Evolutionary conservation across 2,797 vertebrate species (phyloP), one percentile per base, ranked within the genome.

Genomic region (Anomalospiza imberbis): DNA sequence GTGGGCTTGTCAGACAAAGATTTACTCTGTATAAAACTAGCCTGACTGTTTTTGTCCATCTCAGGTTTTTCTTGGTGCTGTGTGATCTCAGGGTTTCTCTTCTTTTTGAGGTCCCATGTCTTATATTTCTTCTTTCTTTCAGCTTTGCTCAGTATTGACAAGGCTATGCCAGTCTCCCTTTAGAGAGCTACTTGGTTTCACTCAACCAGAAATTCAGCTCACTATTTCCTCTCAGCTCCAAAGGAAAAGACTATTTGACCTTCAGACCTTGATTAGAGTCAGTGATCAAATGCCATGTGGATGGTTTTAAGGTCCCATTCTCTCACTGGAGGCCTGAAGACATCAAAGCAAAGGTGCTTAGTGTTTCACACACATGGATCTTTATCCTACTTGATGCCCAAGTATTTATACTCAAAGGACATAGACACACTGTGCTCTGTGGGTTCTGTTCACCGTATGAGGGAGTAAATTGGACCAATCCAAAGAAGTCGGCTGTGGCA

Each of bases 371-470:
- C 10, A 17, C 28, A 42, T 1, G 1, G 3, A 5, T 71, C 15
- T 57, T 91, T 85, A 10, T n/a, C 72, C 18, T 81, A 2, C 42
- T 38, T 66, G 31, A 32, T 19, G 9, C 24, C n/a, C 57, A 32
- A 42, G 24, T 70, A 19, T 38, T 83, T 28, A 48, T 32, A 28
- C 9, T 42, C 19, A 21, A 9, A 62, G 53, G 57, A 55, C 16
- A 25, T 1, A n/a, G 14, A 10, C 19, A 63, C 1, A 5, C 38
- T 18, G 17, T 42, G 10, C 18, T 74, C 17, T 0, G 0, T 73
- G 24, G 36, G 13, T 32, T 70, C 45, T 48, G 14, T 26, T 90
- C 7, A 21, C 10, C 19, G 2, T 40, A 25, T 45, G 26, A 29
- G 16, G 25, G 12, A 57, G 10, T 24, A 40, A 32, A 20, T n/a